Base-by-base conservation (phyloP, 2,888 invertebrate genomes). In the Campoplex nolae region DNA sequence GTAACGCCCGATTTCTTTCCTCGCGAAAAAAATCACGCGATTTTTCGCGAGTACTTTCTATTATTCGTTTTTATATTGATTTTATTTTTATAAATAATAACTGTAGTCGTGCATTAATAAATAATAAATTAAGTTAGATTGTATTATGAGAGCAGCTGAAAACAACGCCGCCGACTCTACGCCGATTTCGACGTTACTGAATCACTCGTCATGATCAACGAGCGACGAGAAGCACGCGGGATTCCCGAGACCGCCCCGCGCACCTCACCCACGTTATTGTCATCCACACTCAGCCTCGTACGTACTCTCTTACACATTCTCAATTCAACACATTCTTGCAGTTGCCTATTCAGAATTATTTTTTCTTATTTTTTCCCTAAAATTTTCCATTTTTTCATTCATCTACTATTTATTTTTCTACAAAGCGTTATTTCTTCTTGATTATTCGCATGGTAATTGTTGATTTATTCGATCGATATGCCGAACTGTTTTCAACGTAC, bases 171-270 rank as follows among this genome's bases (percentile, higher is more conserved):
- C 54, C 81, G 85, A 81, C 86, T 71, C 80, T 68, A 83, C 86
- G 84, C 79, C 85, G 87, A 87, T 87, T 83, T 85, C 83, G 70
- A 85, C 76, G 75, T 73, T 84, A 84, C 87, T 84, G 87, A 76
- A 56, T 28, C 78, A 48, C 62, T 78, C 45, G 38, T 38, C 45
- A 62, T 71, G 79, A 76, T 56, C 71, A 67, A 83, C 81, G 78
- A 71, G 87, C 89, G 77, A 77, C 77, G 62, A 74, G 42, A 74
- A 38, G 56, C 38, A 38, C 67, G 74, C 67, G 74, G 48, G 73
- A 56, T 51, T 67, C 54, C 35, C 58, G 58, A 62, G 67, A 48
- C 58, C 42, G 75, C 74, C 81, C 38, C 62, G 23, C 38, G 45
- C 75, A 51, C 68, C 78, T 51, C 84, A 45, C 51, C 77, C 42